Evolutionary conservation across 1,140 invertebrate species (phyloP).

Genomic region (Aphaenogaster floridana): DNA sequence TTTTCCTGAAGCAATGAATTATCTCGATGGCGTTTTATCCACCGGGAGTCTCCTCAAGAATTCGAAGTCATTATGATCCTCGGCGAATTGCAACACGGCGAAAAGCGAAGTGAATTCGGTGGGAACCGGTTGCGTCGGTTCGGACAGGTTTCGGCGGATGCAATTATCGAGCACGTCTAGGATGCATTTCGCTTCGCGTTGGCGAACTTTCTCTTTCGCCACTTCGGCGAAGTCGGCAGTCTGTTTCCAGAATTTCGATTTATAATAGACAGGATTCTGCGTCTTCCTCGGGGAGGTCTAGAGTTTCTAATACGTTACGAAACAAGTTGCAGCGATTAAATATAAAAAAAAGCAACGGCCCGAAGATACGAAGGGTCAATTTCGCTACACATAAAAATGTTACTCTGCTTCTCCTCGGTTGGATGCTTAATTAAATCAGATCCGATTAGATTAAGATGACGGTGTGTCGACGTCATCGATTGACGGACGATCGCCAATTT

Average conservation of each 20-base stretch:
- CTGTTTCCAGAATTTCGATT: background rate
- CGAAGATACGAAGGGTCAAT: background rate
- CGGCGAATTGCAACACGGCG: background rate
- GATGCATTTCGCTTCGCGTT: slow-evolving; percentile 14
- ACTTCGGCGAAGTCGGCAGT: background rate
- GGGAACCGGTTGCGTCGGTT: slow-evolving; percentile 38
- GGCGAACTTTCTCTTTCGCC: slow-evolving; percentile 13
- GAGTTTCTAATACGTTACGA: background rate
- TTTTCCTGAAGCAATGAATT: background rate
- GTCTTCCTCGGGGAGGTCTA: background rate
- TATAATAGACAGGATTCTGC: background rate
- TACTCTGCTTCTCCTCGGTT: background rate
- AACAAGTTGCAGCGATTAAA: background rate
- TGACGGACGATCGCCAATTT: slow-evolving; percentile 9
- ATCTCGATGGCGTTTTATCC: background rate
- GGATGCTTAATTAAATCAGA: background rate
- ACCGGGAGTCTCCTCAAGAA: background rate
- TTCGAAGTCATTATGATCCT: slow-evolving; percentile 1
- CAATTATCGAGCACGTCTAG: slow-evolving; percentile 54
- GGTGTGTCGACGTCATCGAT: background rate
- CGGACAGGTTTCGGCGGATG: slow-evolving; percentile 35
- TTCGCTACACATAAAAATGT: background rate
- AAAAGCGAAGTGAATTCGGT: slow-evolving; percentile 13
- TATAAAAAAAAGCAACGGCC: background rate
- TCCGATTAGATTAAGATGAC: slow-evolving; percentile 21